phyloP scores from a whole-genome alignment of 2,113 vertebrate species.

The Piaya cayana region DNA sequence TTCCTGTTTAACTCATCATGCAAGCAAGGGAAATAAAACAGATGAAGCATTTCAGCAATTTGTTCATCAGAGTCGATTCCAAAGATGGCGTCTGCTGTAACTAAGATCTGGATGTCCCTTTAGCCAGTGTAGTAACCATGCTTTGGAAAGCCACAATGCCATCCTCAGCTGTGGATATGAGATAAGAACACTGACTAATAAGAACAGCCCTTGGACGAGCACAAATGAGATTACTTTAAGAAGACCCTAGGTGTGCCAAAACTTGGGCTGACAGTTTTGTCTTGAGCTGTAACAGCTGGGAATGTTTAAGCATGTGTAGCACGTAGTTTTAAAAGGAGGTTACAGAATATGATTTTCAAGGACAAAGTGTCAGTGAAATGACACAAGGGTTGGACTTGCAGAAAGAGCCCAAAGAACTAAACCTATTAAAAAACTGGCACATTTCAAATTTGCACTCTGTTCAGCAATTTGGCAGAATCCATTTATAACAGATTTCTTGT shows the following conservation, averaged over 20 bases:
- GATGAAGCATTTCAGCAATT: slow-evolving; percentile 57
- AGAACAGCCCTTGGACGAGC: slow-evolving; percentile 61
- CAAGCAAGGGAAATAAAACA: slow-evolving; percentile 61
- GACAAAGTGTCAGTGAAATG: slow-evolving; percentile 65
- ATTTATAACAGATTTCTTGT: slow-evolving; percentile 77
- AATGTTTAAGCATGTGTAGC: slow-evolving; percentile 42
- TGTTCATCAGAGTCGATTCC: slow-evolving; percentile 34
- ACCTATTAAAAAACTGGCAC: slow-evolving; percentile 77
- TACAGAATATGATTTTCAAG: slow-evolving; percentile 61
- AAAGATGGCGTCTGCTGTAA: slow-evolving; percentile 69
- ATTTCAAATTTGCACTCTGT: slow-evolving; percentile 57
- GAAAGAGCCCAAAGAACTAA: slow-evolving; percentile 67
- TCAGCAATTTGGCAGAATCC: slow-evolving; percentile 77
- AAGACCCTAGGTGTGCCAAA: slow-evolving; percentile 67
- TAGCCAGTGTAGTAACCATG: slow-evolving; percentile 18
- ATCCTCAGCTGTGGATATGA: slow-evolving; percentile 59
- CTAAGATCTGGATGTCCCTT: slow-evolving; percentile 64
- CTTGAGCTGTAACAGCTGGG: slow-evolving; percentile 35
- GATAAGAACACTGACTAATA: slow-evolving; percentile 72
- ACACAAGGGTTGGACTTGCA: slow-evolving; percentile 58
- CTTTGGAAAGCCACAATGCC: slow-evolving; percentile 56
- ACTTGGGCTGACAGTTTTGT: slow-evolving; percentile 56
- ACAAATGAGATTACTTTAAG: slow-evolving; percentile 72
- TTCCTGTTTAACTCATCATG: slow-evolving; percentile 51
- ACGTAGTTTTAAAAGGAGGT: neutral